Conservation (phyloP, 2,888 invertebrate genomes). For the Eustalomyia histrio region DNA sequence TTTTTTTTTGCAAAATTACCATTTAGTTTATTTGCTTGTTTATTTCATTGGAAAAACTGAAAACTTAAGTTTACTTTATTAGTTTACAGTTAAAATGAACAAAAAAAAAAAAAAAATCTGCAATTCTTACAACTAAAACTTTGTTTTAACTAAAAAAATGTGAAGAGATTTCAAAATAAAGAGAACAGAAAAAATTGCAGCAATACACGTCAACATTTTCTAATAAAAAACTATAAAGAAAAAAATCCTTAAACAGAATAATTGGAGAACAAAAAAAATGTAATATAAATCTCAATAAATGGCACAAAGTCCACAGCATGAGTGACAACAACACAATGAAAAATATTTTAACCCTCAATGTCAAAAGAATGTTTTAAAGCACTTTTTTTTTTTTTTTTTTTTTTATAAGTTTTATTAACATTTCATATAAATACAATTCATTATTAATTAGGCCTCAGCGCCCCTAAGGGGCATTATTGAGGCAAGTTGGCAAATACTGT, state of each 20-base stretch:
- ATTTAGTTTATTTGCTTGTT: constrained; percentile 58
- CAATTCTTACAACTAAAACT: constrained; percentile 15
- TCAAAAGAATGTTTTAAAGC: too few species aligned
- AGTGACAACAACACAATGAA: constrained; percentile 45
- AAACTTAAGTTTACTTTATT: constrained; percentile 52
- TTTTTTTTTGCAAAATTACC: constrained; percentile 40
- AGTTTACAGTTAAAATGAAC: constrained; percentile 26
- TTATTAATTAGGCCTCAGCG: too few species aligned
- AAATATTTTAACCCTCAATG: background rate
- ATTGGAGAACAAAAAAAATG: constrained; percentile 10
- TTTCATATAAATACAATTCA: too few species aligned
- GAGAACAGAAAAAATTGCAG: background rate
- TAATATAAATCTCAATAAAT: constrained; percentile 52
- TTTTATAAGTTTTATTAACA: too few species aligned
- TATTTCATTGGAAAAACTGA: constrained; percentile 31
- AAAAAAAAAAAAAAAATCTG: background rate
- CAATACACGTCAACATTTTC: constrained; percentile 27
- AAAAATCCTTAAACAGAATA: constrained; percentile 3
- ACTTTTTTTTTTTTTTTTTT: too few species aligned
- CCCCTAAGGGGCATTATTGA: too few species aligned
- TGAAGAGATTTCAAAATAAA: background rate
- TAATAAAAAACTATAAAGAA: constrained; percentile 26
- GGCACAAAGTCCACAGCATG: constrained; percentile 39
- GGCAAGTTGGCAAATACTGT: too few species aligned
- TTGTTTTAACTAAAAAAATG: background rate